phyloP scores from a whole-genome alignment of 2,113 vertebrate species.

The Empidonax alnorum region DNA sequence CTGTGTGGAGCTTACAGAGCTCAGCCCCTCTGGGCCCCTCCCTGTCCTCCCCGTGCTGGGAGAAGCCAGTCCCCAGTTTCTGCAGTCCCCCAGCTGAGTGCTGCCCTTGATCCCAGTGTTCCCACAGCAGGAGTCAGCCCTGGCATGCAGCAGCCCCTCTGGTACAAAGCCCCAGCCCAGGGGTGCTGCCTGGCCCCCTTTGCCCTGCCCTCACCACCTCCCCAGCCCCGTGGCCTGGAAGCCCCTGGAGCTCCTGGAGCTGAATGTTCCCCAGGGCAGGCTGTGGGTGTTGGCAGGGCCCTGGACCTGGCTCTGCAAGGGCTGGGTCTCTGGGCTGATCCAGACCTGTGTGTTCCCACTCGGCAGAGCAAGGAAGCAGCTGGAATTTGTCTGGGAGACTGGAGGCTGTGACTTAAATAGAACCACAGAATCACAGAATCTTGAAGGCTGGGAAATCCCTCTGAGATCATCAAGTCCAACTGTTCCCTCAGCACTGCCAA shows the following conservation, averaged over 20 bases:
- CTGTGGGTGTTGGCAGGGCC: not conserved
- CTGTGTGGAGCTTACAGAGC: not conserved
- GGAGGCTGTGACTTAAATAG: not conserved
- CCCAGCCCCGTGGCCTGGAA: not conserved
- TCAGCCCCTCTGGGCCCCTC: not conserved
- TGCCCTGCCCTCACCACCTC: accelerated
- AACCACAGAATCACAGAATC: not conserved
- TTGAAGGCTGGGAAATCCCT: not conserved
- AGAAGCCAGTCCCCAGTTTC: not conserved
- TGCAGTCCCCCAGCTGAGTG: not conserved
- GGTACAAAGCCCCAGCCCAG: not conserved
- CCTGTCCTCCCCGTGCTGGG: accelerated
- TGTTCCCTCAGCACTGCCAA: not conserved
- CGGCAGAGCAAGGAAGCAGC: not conserved
- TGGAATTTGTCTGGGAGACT: not conserved
- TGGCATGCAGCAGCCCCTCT: accelerated
- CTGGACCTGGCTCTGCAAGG: not conserved
- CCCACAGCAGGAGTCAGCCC: not conserved
- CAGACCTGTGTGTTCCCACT: accelerated
- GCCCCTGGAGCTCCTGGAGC: not conserved
- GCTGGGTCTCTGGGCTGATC: accelerated
- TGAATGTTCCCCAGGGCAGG: accelerated
- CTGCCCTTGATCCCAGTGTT: not conserved
- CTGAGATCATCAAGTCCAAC: not conserved
- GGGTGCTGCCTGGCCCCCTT: not conserved